phyloP scores from a whole-genome alignment of 2,888 invertebrate genomes.

The Monoplex corrugatus region DNA sequence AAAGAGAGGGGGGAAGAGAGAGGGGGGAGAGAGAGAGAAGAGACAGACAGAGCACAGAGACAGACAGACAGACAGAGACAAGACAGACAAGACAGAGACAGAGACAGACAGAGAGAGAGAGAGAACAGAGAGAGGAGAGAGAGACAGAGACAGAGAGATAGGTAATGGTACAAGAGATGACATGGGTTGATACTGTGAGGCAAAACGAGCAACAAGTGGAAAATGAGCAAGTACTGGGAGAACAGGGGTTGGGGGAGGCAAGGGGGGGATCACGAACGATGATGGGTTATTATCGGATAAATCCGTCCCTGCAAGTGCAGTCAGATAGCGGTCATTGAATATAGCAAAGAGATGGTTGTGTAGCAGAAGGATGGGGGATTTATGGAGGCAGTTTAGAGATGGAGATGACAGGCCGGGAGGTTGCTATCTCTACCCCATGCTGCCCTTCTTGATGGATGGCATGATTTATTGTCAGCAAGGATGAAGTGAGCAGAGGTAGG shows the following conservation, averaged over 20 bases:
- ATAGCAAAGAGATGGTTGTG: neutral
- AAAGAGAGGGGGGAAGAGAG: no score
- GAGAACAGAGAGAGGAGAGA: no score
- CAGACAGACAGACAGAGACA: no score
- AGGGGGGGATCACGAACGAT: neutral
- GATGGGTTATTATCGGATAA: conserved; percentile 19
- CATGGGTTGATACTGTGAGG: no score
- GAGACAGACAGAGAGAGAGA: no score
- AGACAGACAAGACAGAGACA: no score
- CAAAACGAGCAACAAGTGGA: conserved; percentile 17
- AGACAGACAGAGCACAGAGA: no score
- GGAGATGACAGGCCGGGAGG: neutral
- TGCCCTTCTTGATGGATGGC: no score
- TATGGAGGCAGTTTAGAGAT: neutral
- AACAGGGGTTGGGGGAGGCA: neutral
- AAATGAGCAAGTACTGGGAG: neutral
- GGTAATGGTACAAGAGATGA: no score
- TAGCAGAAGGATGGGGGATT: neutral
- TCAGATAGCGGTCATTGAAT: conserved; percentile 28
- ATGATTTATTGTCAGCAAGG: neutral
- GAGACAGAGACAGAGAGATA: neutral
- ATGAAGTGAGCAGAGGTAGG: no score
- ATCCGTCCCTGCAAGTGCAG: neutral
- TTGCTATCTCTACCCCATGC: neutral
- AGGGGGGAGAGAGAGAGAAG: no score